Evolutionary conservation across 2,113 vertebrate genomes (phyloP), one percentile per base, ranked within the genome.

Genomic region (Hemichromis elongatus): DNA sequence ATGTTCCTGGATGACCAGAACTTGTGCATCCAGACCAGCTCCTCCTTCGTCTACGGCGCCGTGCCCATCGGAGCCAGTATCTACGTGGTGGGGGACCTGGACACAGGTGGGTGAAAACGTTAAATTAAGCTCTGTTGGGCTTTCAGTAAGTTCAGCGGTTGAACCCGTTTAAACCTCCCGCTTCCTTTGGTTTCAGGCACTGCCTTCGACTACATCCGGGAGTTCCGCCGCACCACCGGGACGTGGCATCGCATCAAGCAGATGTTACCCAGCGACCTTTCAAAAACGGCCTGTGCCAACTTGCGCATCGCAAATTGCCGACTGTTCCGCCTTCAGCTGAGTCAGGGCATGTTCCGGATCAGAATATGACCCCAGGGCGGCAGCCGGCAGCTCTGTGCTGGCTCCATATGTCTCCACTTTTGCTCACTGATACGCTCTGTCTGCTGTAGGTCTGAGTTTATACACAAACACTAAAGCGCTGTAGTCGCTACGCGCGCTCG

Each of bases 71-170:
- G 98, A 81, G 97, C 97, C 81, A 98, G 97, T 90, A 97, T 99
- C 94, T 99, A 99, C 5, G 97, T 99, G n/a, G 97, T 99, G 35
- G 99, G 99, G 86, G 99, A 99, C 92, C 96, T 99, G 2, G 99
- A 99, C 90, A 99, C 98, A 85, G 99, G 98, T 99, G 56, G 94
- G 95, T 81, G 5, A 45, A 26, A 40, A 10, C n/a, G n/a, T 13
- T n/a, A 9, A 13, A 4, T 0, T 9, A 0, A 12, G n/a, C 21
- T 59, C 9, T 37, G 5, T 6, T 7, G 40, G 18, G 14, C 11
- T 9, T 21, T 45, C 9, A 12, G 28, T 9, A 8, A 1, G 3
- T 1, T 53, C 7, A 5, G 7, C 55, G 9, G 56, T 10, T 50
- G 19, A 54, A 28, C 18, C 53, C 10, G 12, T 37, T n/a, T n/a